Evolutionary conservation across 2,797 vertebrate species (phyloP), one percentile per base, ranked within the genome.

Genomic region (Amphiprion clarkii): DNA sequence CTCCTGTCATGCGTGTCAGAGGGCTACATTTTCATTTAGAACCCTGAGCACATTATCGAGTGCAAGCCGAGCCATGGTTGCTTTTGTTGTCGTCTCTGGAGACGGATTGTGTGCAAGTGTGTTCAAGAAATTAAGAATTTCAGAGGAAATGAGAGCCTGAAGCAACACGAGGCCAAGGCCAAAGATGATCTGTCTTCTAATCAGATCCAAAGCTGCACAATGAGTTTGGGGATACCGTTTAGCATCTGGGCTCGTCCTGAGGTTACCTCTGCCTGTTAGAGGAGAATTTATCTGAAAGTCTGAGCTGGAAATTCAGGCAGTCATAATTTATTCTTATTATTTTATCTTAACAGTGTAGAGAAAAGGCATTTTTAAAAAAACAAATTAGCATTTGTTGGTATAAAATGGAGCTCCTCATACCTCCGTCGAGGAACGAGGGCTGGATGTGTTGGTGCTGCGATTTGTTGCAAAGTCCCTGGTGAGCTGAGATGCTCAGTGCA

Each of bases 171-270:
- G 81, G 71, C 77, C 65, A 60, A 70, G 83, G 88, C 75, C 70
- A 81, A 75, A 70, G 19, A 67, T 72, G 61, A 39, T 53, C 87
- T 39, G 76, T 89, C 81, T 74, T 87, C 64, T 78, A 84, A 87
- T 88, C 83, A 74, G 72, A 87, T 87, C 65, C 77, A 25, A 58
- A 76, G 69, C 54, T 60, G 29, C 25, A 67, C 60, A 71, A 74
- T 74, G 33, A 25, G 67, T 70, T 58, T 16, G 76, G 72, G 77
- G 67, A 82, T 76, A 64, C 81, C 88, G 93, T 92, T 94, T 93
- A 93, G 87, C 86, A 90, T 87, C 82, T 83, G 81, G 75, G 86
- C 88, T 83, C 17, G 60, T 88, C 86, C 78, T 68, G 79, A 78
- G 80, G 74, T 84, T 71, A n/a, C 56, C 60, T 57, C 53, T 61